phyloP scores from a whole-genome alignment of 2,797 vertebrate genomes.

The Alauda arvensis region DNA sequence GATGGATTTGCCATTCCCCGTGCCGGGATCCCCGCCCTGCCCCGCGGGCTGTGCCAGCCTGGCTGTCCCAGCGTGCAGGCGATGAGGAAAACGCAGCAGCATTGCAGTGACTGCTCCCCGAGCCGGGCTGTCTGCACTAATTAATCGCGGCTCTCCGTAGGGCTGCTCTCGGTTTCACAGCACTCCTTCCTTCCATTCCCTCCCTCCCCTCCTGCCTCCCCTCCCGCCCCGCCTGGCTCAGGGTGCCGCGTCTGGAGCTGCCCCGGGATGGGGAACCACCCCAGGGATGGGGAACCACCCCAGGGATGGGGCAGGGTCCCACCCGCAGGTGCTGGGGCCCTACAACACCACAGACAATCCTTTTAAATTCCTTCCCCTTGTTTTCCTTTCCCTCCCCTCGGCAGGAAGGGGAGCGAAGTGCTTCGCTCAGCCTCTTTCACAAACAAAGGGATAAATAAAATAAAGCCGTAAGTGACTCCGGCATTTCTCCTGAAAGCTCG shows the following conservation, averaged over 20 bases:
- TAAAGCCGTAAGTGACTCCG: not conserved
- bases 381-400: too few species aligned
- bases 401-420: not conserved
- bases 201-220: too few species aligned
- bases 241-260: not conserved
- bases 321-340: not conserved
- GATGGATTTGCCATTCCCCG: fast-evolving
- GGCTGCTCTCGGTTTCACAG: not conserved
- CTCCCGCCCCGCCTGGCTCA: not conserved
- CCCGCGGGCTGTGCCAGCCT: not conserved
- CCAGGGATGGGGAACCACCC: not conserved
- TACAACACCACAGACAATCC: fast-evolving
- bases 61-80: fast-evolving
- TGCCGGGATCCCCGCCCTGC: not conserved
- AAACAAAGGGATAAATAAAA: slow-evolving; percentile 38
- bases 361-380: not conserved
- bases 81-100: not conserved
- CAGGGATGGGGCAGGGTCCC: not conserved
- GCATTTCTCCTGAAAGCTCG: not conserved
- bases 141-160: not conserved
- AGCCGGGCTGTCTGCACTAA: not conserved
- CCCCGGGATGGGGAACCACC: not conserved
- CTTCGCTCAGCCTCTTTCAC: not conserved
- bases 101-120: not conserved
- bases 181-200: not conserved